Evolutionary conservation across 1,140 invertebrate genomes (phyloP), one percentile per base, ranked within the genome.

Genomic region (Homalodisca vitripennis): DNA sequence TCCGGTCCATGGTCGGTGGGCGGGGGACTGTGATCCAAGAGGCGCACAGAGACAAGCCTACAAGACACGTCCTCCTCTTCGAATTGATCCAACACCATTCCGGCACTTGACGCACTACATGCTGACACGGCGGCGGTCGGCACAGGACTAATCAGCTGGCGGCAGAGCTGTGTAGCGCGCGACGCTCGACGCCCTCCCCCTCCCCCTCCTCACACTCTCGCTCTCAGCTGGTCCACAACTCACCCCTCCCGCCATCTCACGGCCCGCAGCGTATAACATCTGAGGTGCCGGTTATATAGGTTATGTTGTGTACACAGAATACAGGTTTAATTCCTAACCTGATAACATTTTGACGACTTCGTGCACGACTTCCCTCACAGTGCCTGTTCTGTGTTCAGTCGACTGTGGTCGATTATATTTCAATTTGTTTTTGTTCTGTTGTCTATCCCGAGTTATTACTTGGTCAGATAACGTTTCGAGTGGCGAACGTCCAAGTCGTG

Each of bases 11-110:
- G 6, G 3, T 10, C 17, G 51, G 51, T 55, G 24, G 6, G 3
- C 13, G 10, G 6, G 22, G 27, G 29, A 27, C 10, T n/a, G n/a
- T n/a, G n/a, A n/a, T 48, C 65, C 6, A 67, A 31, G 41, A 53
- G 67, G 27, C 55, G 53, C 12, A 69, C 30, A 20, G 67, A 69
- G 31, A 69, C 30, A 14, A 69, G 67, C 26, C 34, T 62, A 34
- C 67, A 69, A 2, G 17, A 34, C 34, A 55, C 60, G 30, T 69
- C 67, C 51, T 34, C 67, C 27, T 57, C 67, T 41, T 48, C 41
- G 22, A 63, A 20, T 24, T 64, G 62, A 32, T 64, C 62, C 30
- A 32, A 64, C 62, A 64, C 34, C 62, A 64, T 46, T 24, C 31
- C 57, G 24, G 22, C 57, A 66, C 64, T 14, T 2, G 14, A 14